A percentile compares a stretch with the other conserved stretches of the same genome.
phyloP scores from a whole-genome alignment of 1,140 invertebrate genomes.

The Aculops lycopersici region DNA sequence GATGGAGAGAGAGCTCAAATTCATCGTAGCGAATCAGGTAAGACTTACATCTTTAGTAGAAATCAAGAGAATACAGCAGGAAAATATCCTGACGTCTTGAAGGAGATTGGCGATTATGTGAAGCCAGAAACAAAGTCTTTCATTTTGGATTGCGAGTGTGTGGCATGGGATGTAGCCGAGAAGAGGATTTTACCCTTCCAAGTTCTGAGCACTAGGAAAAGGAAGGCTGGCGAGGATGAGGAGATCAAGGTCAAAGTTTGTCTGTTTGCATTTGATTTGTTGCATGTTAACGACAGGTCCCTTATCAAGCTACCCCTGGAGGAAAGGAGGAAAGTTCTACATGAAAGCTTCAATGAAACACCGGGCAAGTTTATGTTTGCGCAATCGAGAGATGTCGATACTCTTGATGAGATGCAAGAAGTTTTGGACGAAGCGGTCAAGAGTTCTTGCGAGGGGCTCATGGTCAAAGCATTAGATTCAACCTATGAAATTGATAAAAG shows the following conservation, averaged over 20 bases:
- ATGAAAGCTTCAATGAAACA: conserved; percentile 22
- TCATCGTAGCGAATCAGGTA: conserved; percentile 31
- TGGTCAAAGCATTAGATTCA: conserved; percentile 87
- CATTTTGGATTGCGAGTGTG: conserved; percentile 81
- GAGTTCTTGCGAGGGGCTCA: conserved; percentile 89
- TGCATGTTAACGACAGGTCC: conserved; percentile 67
- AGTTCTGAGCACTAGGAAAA: conserved; percentile 69
- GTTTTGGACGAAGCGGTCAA: conserved; percentile 85
- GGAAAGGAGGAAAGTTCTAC: conserved; percentile 36
- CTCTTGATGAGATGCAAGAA: conserved; percentile 65
- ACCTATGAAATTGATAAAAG: conserved; percentile 92
- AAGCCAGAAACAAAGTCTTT: conserved; percentile 35
- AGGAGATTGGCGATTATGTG: conserved; percentile 24
- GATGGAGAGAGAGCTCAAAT: conserved; percentile 95
- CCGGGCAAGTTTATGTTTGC: conserved; percentile 68
- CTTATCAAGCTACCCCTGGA: conserved; percentile 44
- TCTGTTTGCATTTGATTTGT: conserved; percentile 83
- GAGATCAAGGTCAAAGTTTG: conserved; percentile 92
- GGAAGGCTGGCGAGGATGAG: conserved; percentile 58
- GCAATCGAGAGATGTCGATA: conserved; percentile 37
- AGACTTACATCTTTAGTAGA: conserved; percentile 55
- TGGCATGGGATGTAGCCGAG: conserved; percentile 68
- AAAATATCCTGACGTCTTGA: conserved; percentile 88
- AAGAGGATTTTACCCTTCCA: conserved; percentile 88
- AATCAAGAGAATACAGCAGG: conserved; percentile 93